Base-by-base conservation (phyloP, 2,113 vertebrate species). In the Camelus dromedarius region DNA sequence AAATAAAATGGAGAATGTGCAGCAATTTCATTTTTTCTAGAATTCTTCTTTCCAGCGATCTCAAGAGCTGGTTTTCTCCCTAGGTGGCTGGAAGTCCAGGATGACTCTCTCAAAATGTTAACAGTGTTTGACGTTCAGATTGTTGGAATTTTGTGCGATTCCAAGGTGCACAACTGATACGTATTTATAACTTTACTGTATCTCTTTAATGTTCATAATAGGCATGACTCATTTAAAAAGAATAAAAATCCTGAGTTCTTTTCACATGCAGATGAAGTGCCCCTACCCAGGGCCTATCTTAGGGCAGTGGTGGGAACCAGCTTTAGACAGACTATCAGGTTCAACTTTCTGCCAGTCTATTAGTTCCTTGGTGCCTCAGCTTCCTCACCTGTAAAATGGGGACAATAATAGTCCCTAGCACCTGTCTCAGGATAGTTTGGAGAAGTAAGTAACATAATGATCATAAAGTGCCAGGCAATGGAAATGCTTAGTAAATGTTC, bases 361-460 rank as follows among this genome's bases (percentile, higher is more conserved):
- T 67, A 26, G 46, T 38, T 22, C 11, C 76, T 88, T 8, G 2
- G 42, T 46, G 60, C 42, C 97, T 97, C 62, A 46, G 72, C 89
- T 96, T 92, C 66, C 52, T 82, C 88, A 16, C 38, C 87, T 62
- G n/a, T 73, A 76, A 92, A 92, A 97, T 46, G 28, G 69, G 52
- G 52, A 82, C n/a, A 64, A 10, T 46, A 22, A 46, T 0, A 91
- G 46, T 32, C 16, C n/a, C 20, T 2, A 70, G 89, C 14, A 48
- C 18, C 26, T 42, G 18, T 10, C 50, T 83, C 38, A 5, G 67
- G 79, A 76, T 2, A 42, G 3, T 46, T 52, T 19, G 70, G 56
- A 91, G 42, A 56, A 67, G 52, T 20, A 35, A 76, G 50, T 22
- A 26, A 91, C 32, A 66, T 62, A 91, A 92, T 12, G 66, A 67